Base-by-base conservation (phyloP, 2,797 vertebrate genomes). In the Kryptopterus vitreolus region DNA sequence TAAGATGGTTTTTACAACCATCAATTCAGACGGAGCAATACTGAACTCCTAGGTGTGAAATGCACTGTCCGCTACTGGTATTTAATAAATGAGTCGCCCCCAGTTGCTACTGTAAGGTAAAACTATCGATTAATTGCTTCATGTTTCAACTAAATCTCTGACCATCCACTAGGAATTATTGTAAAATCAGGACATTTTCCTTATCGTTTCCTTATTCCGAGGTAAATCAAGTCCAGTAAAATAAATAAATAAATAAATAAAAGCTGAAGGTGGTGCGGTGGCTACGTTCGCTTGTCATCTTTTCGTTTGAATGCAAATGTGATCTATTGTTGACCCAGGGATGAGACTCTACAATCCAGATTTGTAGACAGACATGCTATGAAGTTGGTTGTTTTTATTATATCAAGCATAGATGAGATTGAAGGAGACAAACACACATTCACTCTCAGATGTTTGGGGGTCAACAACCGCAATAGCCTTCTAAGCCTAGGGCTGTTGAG, bases 401-500 rank as follows among this genome's bases (percentile, higher is more conserved):
- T 52, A 13, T 72, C 29, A 52, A 10, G n/a, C 22, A 38, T 26
- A 53, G 22, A 38, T 29, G 20, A 58, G 9, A 38, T 73, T 7
- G 22, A 43, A 58, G 57, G 22, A 29, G 35, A 12, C 4, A 48
- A 35, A 68, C 52, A 46, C 33, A 69, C 31, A 59, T 33, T 29
- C 35, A 11, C 46, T 16, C 33, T 9, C 71, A 68, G 20, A 50
- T 50, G 53, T 76, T 81, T 48, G 8, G 38, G 71, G 79, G 59
- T 59, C 62, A 24, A 57, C 24, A 38, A 58, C 50, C 58, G 22
- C 46, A 58, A 58, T 33, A 46, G 53, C 53, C 70, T 55, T 46
- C 59, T 43, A 74, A 68, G 72, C 63, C 62, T 55, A 9, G 13
- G 38, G 63, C 72, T 76, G 72, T 76, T 75, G 63, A 38, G 35